Evolutionary conservation across 2,113 vertebrate species (phyloP).

Genomic region (Lepidothrix coronata): DNA sequence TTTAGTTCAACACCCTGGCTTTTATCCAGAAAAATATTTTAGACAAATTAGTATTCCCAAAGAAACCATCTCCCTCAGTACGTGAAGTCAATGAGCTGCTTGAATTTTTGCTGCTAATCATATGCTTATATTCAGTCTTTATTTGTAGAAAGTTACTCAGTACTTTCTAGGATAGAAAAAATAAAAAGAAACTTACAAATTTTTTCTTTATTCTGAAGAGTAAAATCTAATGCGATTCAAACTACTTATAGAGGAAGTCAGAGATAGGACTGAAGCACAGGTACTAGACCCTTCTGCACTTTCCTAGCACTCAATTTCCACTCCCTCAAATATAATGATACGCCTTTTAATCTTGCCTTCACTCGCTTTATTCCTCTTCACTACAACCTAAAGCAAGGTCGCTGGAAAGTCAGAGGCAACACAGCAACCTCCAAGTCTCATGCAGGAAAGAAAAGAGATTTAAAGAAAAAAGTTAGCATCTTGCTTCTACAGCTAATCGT

Average conservation of each 20-base stretch:
- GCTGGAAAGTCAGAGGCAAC: constrained; percentile 30
- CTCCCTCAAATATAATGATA: constrained; percentile 22
- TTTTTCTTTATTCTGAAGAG: not conserved
- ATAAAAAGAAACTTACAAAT: not conserved
- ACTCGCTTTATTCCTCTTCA: not conserved
- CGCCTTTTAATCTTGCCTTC: not conserved
- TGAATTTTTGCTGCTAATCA: not conserved
- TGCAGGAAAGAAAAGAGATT: not conserved
- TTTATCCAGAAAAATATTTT: not conserved
- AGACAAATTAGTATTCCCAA: not conserved
- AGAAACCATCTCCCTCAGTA: not conserved
- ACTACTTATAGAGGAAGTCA: not conserved
- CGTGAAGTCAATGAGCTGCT: not conserved
- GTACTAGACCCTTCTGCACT: not conserved
- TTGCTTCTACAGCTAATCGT: not conserved
- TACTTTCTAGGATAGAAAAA: not conserved
- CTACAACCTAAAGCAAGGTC: constrained; percentile 37
- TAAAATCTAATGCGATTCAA: not conserved
- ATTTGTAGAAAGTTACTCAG: not conserved
- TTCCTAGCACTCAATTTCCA: not conserved
- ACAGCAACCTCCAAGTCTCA: not conserved
- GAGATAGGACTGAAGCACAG: not conserved
- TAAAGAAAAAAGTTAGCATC: not conserved
- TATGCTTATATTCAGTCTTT: not conserved
- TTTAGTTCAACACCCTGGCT: not conserved